Evolutionary conservation across 2,888 invertebrate species (phyloP), one percentile per base, ranked within the genome.

Genomic region (Pristionchus maxplancki): DNA sequence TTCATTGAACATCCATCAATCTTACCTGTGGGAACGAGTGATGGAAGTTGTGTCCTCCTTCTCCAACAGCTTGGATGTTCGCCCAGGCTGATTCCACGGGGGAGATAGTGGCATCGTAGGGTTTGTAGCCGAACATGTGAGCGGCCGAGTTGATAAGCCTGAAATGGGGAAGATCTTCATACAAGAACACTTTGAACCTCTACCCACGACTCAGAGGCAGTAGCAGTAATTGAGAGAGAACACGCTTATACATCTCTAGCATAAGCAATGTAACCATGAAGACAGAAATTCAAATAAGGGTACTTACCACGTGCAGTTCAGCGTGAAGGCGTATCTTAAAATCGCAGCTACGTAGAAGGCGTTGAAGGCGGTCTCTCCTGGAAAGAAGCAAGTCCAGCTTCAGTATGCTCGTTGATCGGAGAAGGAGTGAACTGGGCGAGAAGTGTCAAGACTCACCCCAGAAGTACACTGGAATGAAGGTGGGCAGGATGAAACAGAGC

Each of bases 121-220:
- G 98, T 94, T 96, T 97, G 92, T 96, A 96, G n/a, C 98, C 98
- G 96, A 97, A 98, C 64, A 92, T 96, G 95, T 98, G 98, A 0
- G 98, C 98, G 20, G 97, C 97, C 95, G 97, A 97, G 95, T 98
- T 98, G n/a, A 98, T 98, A 93, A 97, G 96, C 89, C 89, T 89
- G 53, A 53, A n/a, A n/a, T n/a, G n/a, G n/a, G n/a, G n/a, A n/a
- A n/a, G n/a, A n/a, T n/a, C n/a, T n/a, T n/a, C n/a, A n/a, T n/a
- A n/a, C n/a, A n/a, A n/a, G n/a, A n/a, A n/a, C n/a, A n/a, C n/a
- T n/a, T n/a, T n/a, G n/a, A n/a, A n/a, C n/a, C n/a, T n/a, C n/a
- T n/a, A n/a, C n/a, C n/a, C n/a, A n/a, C n/a, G n/a, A n/a, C n/a
- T n/a, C n/a, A n/a, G n/a, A n/a, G n/a, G n/a, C n/a, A n/a, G n/a